Evolutionary conservation across 2,797 vertebrate genomes (phyloP).

Genomic region (Tragelaphus eurycerus): DNA sequence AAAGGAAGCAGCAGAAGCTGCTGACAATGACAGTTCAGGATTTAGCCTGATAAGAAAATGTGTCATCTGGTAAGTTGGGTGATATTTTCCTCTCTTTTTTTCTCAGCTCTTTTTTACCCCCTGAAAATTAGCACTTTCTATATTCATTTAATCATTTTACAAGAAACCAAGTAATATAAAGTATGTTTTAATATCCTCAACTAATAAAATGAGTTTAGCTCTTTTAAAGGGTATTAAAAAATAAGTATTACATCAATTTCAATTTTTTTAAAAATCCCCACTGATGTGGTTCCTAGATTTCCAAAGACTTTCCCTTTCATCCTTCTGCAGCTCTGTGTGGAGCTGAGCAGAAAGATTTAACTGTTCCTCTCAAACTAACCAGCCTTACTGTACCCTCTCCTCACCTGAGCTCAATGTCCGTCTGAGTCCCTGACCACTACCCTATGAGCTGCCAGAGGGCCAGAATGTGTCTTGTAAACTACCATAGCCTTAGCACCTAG

Average conservation of each 20-base stretch:
- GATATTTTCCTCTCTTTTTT: not conserved
- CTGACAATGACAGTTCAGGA: not conserved
- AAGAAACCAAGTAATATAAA: constrained; percentile 69
- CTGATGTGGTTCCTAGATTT: not conserved
- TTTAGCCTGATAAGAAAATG: not conserved
- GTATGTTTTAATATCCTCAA: constrained; percentile 28
- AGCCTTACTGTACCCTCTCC: not conserved
- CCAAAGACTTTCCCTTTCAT: not conserved
- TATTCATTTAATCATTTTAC: constrained; percentile 44
- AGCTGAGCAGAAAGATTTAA: not conserved
- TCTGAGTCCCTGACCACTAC: not conserved
- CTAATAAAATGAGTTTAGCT: constrained; percentile 59
- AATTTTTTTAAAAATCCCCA: constrained; percentile 51
- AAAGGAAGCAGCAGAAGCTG: constrained; percentile 28
- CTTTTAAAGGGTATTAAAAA: constrained; percentile 68
- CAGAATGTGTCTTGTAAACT: constrained; percentile 29
- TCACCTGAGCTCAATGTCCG: not conserved
- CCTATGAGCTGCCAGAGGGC: constrained; percentile 8
- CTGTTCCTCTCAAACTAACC: not conserved
- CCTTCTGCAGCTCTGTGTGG: not conserved
- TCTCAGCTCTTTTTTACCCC: not conserved
- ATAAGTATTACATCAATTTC: constrained; percentile 54
- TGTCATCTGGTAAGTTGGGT: not conserved
- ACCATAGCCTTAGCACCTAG: constrained; percentile 38
- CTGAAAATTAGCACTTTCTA: constrained; percentile 31